Base-by-base conservation (phyloP, 2,888 invertebrate species). In the Leptogaster cylindrica region DNA sequence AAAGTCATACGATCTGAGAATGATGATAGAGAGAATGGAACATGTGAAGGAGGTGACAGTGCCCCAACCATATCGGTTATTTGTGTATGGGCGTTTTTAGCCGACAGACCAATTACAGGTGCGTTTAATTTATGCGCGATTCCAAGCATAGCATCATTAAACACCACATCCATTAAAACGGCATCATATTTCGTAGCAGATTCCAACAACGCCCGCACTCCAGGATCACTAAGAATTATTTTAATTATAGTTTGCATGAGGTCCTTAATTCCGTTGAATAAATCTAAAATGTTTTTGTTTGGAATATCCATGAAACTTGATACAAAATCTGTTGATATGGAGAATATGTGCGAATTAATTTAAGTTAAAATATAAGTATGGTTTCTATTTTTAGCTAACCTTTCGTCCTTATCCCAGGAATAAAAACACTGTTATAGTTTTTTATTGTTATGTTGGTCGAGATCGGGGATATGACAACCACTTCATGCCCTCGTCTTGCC, bases 151-250 rank as follows among this genome's bases (percentile, higher is more conserved):
- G 81, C 80, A 67, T 83, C 82, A 31, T 75, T 76, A 0, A 80
- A 70, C 63, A 81, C 82, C 1, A 79, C 74, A 65, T 82, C 81
- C 46, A 73, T 71, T 10, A 83, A 75, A 3, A 82, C 76, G 0
- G 79, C 74, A 70, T 83, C 82, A 31, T 77, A 82, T 76, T 48
- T 76, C 74, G 48, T 82, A 77, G 0, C 81, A 80, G 3, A 70
- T n/a, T n/a, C n/a, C n/a, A n/a, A n/a, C n/a, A n/a, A n/a, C n/a
- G n/a, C n/a, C n/a, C n/a, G n/a, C n/a, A n/a, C n/a, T n/a, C n/a
- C n/a, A n/a, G n/a, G n/a, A n/a, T n/a, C n/a, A n/a, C n/a, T n/a
- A n/a, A n/a, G n/a, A n/a, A n/a, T n/a, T n/a, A n/a, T n/a, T n/a
- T n/a, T n/a, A n/a, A n/a, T n/a, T n/a, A 6, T 76, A 71, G 0